A percentile compares a stretch with the other conserved stretches of the same genome.
Evolutionary conservation across 92 coral and sea anemone genomes (phyloP).

Genomic region (Desmophyllum pertusum): DNA sequence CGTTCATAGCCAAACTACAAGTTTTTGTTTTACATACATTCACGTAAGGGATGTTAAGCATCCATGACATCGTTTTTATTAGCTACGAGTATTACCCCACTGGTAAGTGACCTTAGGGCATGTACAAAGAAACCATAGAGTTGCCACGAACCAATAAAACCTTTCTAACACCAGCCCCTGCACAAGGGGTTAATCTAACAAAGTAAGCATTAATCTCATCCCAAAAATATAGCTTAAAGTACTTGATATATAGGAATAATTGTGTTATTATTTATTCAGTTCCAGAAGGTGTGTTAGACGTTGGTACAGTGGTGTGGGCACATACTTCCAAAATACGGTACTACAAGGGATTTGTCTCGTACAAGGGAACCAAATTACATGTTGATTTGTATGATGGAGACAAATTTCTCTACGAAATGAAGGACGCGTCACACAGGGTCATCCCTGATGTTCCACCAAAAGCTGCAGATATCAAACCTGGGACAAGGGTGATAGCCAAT

Average conservation of each 20-base stretch:
- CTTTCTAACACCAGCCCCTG: neutral
- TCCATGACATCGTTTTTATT: neutral
- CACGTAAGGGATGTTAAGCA: neutral
- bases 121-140: too few relatives aligned
- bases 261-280: conserved; percentile 38
- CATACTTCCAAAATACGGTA: conserved; percentile 67
- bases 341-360: conserved; percentile 83
- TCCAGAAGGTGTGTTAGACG: conserved; percentile 76
- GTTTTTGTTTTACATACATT: neutral
- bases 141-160: neutral
- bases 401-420: conserved; percentile 74
- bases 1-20: neutral
- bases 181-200: neutral
- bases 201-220: too few relatives aligned
- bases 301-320: conserved; percentile 91
- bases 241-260: neutral
- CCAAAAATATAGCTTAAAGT: neutral
- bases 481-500: conserved; percentile 75
- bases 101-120: too few relatives aligned
- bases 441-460: conserved; percentile 76
- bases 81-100: neutral
- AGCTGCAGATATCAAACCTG: conserved; percentile 61
- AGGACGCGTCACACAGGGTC: conserved; percentile 75
- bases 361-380: conserved; percentile 87
- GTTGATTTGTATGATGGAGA: conserved; percentile 93